Percentiles rank a stretch among this genome's conserved stretches.
Conservation (phyloP, 2,797 vertebrate species). For the Alcedo quadribrachys region DNA sequence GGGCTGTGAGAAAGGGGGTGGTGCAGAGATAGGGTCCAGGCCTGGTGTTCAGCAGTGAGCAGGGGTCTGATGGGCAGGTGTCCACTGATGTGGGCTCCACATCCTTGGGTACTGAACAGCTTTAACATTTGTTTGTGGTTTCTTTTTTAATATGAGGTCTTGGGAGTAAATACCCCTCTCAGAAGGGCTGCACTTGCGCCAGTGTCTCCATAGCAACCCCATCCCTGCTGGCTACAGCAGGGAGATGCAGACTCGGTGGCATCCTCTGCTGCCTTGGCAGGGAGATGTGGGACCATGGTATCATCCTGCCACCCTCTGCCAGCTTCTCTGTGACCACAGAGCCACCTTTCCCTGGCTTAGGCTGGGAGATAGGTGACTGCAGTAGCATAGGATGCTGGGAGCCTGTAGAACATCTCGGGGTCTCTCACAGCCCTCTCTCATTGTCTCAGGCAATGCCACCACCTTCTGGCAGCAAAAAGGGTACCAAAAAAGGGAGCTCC, state of each 20-base stretch:
- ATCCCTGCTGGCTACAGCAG: rapidly evolving
- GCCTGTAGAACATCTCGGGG: background rate
- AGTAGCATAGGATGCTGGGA: background rate
- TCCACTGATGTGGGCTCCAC: rapidly evolving
- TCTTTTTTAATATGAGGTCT: background rate
- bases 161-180: background rate
- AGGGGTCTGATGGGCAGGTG: rapidly evolving
- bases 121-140: background rate
- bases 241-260: background rate
- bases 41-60: rapidly evolving
- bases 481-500: background rate
- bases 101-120: background rate
- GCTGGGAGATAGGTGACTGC: background rate
- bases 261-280: background rate
- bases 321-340: background rate
- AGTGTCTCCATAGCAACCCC: constrained; percentile 46
- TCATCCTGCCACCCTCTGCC: background rate
- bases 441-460: background rate
- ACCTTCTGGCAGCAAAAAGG: background rate
- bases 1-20: background rate
- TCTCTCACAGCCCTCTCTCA: background rate
- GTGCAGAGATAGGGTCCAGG: background rate
- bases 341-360: background rate
- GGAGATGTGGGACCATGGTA: background rate
- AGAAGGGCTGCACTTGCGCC: background rate